A percentile compares a stretch with the other conserved stretches of the same genome.
These are phyloP conservation scores for Poliocrania exsul DNA, from an alignment of 2,797 vertebrate species.

Conservation along the genomic window DNA sequence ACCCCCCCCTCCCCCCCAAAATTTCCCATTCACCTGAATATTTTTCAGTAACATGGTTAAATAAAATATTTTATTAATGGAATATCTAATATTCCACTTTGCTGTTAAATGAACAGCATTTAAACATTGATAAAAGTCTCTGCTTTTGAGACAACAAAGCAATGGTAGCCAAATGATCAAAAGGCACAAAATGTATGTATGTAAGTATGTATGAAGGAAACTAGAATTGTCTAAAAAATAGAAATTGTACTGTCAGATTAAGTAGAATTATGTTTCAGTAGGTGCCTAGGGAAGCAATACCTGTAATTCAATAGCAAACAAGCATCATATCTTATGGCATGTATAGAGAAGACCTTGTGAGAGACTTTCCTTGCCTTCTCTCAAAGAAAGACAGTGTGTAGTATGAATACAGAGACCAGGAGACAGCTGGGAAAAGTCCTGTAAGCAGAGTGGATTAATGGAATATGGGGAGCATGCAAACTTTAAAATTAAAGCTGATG, in stretches of 20 bases:
- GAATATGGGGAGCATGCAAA: fast-evolving
- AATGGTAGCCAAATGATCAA: not conserved
- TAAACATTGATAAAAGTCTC: not conserved
- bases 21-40: not conserved
- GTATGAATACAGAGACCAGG: fast-evolving
- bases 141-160: slow-evolving; percentile 28
- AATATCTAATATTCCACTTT: not conserved
- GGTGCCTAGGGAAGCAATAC: not conserved
- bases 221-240: not conserved
- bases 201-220: not conserved
- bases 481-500: not conserved
- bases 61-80: not conserved
- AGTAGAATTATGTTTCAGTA: not conserved
- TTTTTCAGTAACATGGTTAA: not conserved
- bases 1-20: no score
- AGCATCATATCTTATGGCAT: not conserved
- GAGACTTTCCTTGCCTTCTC: not conserved
- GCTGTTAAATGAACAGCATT: not conserved
- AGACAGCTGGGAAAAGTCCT: not conserved
- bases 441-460: not conserved
- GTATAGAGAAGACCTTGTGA: not conserved
- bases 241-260: not conserved
- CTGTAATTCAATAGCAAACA: not conserved
- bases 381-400: not conserved
- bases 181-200: not conserved